Conservation (phyloP, 2,113 vertebrate species). For the Psammodynastes pulverulentus region DNA sequence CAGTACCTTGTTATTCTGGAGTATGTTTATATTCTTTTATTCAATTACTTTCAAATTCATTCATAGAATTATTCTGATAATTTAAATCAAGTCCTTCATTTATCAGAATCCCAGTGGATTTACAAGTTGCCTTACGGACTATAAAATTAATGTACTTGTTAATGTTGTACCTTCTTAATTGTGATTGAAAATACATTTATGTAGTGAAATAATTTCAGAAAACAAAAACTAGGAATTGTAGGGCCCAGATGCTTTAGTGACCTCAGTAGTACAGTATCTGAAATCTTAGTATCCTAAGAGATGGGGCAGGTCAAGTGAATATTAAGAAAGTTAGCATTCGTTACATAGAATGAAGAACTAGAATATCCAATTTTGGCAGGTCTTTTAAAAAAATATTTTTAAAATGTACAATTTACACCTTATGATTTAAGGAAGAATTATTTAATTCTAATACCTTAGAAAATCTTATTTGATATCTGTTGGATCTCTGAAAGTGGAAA, state of each 20-base stretch:
- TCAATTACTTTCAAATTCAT: background rate
- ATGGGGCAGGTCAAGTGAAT: background rate
- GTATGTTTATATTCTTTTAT: background rate
- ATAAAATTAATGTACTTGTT: background rate
- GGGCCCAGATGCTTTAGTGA: background rate
- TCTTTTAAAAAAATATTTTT: too few relatives aligned
- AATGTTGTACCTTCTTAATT: background rate
- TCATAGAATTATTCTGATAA: background rate
- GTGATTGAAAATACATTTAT: background rate
- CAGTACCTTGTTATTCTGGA: background rate
- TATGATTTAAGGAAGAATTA: too few relatives aligned
- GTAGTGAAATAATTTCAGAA: background rate
- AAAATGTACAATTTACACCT: too few relatives aligned
- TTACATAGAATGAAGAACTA: background rate
- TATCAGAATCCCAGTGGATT: background rate
- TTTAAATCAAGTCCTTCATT: conserved; percentile 22
- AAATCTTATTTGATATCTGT: too few relatives aligned
- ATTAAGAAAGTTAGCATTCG: background rate
- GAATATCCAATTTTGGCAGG: background rate
- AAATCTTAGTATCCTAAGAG: background rate
- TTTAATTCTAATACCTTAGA: too few relatives aligned
- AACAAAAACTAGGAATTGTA: background rate
- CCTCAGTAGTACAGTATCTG: background rate
- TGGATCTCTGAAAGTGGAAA: too few relatives aligned
- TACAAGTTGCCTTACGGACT: conserved; percentile 9